These are phyloP conservation scores for Drosophila anceps DNA, from an alignment of 2,888 invertebrate species.

Conservation along the genomic window DNA sequence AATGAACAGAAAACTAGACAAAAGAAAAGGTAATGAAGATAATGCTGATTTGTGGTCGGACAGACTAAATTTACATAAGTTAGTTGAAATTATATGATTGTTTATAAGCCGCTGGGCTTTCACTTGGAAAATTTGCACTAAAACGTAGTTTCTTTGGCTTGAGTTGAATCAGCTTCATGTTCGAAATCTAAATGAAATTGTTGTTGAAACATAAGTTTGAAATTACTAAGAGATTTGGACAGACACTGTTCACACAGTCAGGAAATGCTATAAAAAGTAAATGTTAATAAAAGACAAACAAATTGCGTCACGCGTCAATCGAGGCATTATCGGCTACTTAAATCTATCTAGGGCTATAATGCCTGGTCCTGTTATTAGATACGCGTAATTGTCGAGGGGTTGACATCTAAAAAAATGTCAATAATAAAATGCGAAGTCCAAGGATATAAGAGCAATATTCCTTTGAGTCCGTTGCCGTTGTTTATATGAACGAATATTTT, in stretches of 20 bases:
- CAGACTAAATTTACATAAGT: too few relatives aligned
- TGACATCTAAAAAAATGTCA: slow-evolving; percentile 61
- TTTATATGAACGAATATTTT: slow-evolving; percentile 64
- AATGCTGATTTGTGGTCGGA: too few relatives aligned
- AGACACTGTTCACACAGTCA: background rate
- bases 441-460: slow-evolving; percentile 13
- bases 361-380: slow-evolving; percentile 55
- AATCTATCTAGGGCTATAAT: slow-evolving; percentile 53
- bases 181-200: background rate
- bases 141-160: background rate
- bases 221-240: background rate
- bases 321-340: slow-evolving; percentile 73
- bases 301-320: slow-evolving; percentile 75
- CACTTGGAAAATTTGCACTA: too few relatives aligned
- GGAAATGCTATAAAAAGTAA: slow-evolving; percentile 7
- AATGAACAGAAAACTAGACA: too few relatives aligned
- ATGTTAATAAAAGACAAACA: slow-evolving; percentile 68
- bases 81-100: background rate
- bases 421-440: slow-evolving; percentile 53
- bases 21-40: too few relatives aligned
- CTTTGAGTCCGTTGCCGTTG: slow-evolving; percentile 16
- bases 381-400: slow-evolving; percentile 68
- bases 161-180: background rate
- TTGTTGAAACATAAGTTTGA: background rate
- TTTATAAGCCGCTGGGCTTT: background rate